Evolutionary conservation across 2,113 vertebrate species (phyloP).

Genomic region (Malurus alboscapulatus): DNA sequence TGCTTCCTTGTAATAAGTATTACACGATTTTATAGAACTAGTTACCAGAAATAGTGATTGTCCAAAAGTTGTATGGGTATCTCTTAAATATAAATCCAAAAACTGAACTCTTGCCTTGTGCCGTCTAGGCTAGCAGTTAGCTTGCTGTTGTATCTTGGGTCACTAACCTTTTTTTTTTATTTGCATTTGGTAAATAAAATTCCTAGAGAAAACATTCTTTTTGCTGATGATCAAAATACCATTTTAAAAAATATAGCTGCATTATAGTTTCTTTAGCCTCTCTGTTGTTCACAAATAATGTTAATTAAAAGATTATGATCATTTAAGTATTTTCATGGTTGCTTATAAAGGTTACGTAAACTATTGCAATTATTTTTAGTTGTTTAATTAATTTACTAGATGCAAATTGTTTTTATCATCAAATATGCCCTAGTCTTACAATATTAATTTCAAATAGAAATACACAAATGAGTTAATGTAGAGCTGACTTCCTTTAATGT

Average conservation of each 20-base stretch:
- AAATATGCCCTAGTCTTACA: not conserved
- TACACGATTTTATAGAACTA: not conserved
- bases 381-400: not conserved
- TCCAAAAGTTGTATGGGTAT: not conserved
- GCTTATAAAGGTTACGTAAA: not conserved
- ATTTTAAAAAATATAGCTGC: not conserved
- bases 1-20: not conserved
- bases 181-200: not conserved
- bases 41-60: not conserved
- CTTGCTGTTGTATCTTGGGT: not conserved
- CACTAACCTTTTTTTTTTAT: not conserved
- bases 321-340: not conserved
- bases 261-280: not conserved
- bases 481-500: not conserved
- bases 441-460: not conserved
- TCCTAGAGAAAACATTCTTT: not conserved
- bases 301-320: not conserved
- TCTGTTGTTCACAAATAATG: not conserved
- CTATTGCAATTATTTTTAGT: not conserved
- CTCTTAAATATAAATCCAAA: not conserved
- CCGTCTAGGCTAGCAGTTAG: not conserved
- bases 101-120: not conserved
- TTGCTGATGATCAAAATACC: not conserved
- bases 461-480: not conserved
- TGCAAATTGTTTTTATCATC: not conserved